A percentile compares a stretch with the other conserved stretches of the same genome.
phyloP scores from a whole-genome alignment of 35 echinoderm and acorn worm species.

The Diadema setosum region DNA sequence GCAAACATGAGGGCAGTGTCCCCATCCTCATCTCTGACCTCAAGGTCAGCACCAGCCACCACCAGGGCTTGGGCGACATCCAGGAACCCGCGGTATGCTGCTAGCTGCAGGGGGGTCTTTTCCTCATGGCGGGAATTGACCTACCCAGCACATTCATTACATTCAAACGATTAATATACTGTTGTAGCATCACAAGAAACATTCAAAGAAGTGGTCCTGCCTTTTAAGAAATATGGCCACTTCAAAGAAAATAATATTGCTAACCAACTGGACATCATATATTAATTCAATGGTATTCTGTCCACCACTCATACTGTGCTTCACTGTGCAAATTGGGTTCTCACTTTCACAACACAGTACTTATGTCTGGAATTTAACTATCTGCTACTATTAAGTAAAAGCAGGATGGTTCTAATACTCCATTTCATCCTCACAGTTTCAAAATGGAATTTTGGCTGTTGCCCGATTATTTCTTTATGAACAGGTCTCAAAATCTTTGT shows the following conservation, averaged over 20 bases:
- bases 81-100: slow-evolving; percentile 47
- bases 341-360: no score
- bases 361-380: no score
- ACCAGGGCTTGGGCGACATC: slow-evolving; percentile 49
- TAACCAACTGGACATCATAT: background rate
- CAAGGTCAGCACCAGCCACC: slow-evolving; percentile 35
- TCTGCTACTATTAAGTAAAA: no score
- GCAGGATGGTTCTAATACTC: no score
- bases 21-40: slow-evolving; percentile 59
- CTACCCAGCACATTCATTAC: background rate
- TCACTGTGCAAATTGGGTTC: no score
- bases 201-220: background rate
- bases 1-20: slow-evolving; percentile 81
- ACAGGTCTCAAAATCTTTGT: no score
- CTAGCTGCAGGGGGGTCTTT: slow-evolving; percentile 63
- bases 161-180: background rate
- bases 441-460: no score
- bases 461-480: no score
- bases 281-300: background rate
- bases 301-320: background rate
- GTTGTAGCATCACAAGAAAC: background rate
- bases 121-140: slow-evolving; percentile 51
- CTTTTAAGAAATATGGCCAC: background rate
- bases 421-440: no score
- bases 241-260: background rate